Percentiles rank a stretch among this genome's conserved stretches.
Evolutionary conservation across 1,140 invertebrate genomes (phyloP).

Genomic region (Schmidtea mediterranea): DNA sequence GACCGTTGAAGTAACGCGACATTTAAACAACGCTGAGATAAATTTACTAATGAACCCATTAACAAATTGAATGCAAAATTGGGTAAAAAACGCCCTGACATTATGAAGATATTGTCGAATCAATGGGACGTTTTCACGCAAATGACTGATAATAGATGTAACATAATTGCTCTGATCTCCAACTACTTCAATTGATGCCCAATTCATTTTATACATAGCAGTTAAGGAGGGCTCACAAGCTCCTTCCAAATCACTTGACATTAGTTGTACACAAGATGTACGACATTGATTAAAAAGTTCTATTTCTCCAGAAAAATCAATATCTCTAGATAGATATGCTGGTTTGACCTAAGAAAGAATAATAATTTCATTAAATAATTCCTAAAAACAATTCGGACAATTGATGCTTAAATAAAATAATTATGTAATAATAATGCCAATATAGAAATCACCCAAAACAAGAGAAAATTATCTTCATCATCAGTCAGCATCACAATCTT

Average conservation of each 20-base stretch:
- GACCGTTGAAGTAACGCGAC: slow-evolving; percentile 58
- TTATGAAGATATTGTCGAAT: slow-evolving; percentile 69
- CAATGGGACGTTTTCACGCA: slow-evolving; percentile 58
- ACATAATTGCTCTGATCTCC: slow-evolving; percentile 89
- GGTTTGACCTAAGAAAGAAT: background rate
- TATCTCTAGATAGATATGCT: background rate
- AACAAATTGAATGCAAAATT: slow-evolving; percentile 82
- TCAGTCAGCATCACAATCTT: too few species aligned
- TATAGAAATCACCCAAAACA: too few species aligned
- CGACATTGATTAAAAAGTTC: slow-evolving; percentile 1
- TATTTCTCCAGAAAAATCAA: background rate
- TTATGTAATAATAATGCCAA: too few species aligned
- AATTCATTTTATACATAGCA: slow-evolving; percentile 71
- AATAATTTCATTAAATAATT: too few species aligned
- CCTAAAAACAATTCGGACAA: too few species aligned
- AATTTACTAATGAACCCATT: slow-evolving; percentile 76
- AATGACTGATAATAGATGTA: slow-evolving; percentile 53
- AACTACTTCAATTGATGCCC: slow-evolving; percentile 65
- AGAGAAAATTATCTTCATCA: too few species aligned
- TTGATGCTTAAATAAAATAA: too few species aligned
- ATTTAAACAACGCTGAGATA: slow-evolving; percentile 53
- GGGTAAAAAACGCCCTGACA: slow-evolving; percentile 86
- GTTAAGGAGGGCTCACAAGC: slow-evolving; percentile 67
- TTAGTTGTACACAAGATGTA: slow-evolving; percentile 47
- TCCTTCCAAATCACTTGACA: slow-evolving; percentile 77